Base-by-base conservation (phyloP, 1,140 invertebrate genomes). In the Dryas iulia region DNA sequence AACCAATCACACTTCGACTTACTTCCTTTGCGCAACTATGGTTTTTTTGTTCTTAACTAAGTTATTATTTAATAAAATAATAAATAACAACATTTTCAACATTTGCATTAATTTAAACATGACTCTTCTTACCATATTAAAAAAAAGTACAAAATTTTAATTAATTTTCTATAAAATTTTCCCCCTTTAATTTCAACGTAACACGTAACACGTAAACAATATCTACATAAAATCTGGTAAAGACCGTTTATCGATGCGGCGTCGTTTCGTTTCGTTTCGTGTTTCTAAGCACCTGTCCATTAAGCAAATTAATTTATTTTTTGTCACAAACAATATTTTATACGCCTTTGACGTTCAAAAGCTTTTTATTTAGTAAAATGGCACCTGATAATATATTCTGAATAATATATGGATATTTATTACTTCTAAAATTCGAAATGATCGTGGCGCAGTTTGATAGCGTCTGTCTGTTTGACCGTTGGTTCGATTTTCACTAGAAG, bases 261-360 rank as follows among this genome's bases (percentile, higher is more conserved):
- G 39, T 47, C 39, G n/a, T n/a, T n/a, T n/a, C n/a, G n/a, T n/a
- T n/a, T n/a, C n/a, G n/a, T n/a, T n/a, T n/a, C n/a, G 18, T 21
- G 39, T 47, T 47, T 47, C 39, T 47, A 47, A 47, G 39, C 39
- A 47, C 39, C 39, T 21, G 39, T 47, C 39, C 39, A 47, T 47
- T 47, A 47, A 18, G 21, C 14, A 47, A 47, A 47, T 47, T 47
- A 47, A 47, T 47, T 47, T 47, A 47, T 47, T 47, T 47, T 47
- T 47, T 47, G 39, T 47, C 6, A 31, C 10, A 31, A 31, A 31
- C 30, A 31, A 31, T 31, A n/a, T 31, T 31, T 31, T 31, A 8
- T 8, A 31, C 30, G 30, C 30, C 30, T 31, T 31, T 31, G 30
- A 7, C 8, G 39, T 21, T 47, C 39, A 21, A 31, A 31, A 47